Conservation (phyloP, 2,888 invertebrate genomes). For the Eupithecia abbreviata region DNA sequence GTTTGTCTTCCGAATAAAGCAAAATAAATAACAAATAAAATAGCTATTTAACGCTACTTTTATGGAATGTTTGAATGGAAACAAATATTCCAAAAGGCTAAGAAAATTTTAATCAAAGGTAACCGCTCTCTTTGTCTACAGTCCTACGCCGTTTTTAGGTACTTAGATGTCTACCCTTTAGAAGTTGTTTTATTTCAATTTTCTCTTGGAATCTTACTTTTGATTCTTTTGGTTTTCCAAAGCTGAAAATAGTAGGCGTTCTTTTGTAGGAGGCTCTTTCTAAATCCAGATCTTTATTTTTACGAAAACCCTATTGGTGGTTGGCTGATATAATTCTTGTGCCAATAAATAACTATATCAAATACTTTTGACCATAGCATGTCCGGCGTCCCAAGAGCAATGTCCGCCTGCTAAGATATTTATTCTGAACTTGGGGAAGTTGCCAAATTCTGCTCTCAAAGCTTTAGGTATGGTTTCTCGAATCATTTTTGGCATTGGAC, state of each 20-base stretch:
- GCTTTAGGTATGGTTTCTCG: constrained; percentile 29
- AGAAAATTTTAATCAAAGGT: constrained; percentile 46
- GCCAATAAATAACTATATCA: constrained; percentile 17
- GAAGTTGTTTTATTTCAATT: constrained; percentile 48
- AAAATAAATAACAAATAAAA: no score
- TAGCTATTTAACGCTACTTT: background rate
- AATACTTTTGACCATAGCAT: constrained; percentile 21
- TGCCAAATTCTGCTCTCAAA: constrained; percentile 38
- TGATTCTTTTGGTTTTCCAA: constrained; percentile 35
- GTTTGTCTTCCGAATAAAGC: no score
- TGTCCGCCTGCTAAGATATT: constrained; percentile 41
- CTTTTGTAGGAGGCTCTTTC: constrained; percentile 1
- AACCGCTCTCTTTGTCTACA: constrained; percentile 46
- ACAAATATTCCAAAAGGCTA: constrained; percentile 31
- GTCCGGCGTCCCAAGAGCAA: constrained; percentile 34
- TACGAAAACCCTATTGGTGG: background rate
- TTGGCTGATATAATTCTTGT: background rate
- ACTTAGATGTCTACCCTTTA: constrained; percentile 41
- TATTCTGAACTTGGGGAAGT: constrained; percentile 36
- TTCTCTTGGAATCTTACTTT: constrained; percentile 44
- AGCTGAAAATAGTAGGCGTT: background rate
- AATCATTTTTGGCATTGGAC: constrained; percentile 36
- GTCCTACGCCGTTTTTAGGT: constrained; percentile 25
- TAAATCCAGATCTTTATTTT: background rate
- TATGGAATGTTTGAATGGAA: background rate